Base-by-base conservation (phyloP, 1,140 invertebrate genomes). In the Drosophila prosaltans region DNA sequence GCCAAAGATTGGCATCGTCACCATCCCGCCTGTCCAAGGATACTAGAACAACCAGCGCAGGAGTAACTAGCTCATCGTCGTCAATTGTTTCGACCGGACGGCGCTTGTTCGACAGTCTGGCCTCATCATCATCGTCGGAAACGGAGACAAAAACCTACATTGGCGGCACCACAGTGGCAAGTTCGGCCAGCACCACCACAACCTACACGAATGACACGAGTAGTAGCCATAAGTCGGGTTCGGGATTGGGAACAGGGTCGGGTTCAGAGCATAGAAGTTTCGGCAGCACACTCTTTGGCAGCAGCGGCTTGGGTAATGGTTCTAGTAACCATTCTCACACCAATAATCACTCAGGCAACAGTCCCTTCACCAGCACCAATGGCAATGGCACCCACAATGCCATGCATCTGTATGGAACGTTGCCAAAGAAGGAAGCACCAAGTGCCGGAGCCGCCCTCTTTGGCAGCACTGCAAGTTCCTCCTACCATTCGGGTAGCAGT, bases 381-480 rank as follows among this genome's bases (percentile, higher is more conserved):
- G 81, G 83, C 61, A 85, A 77, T 28, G 81, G 69, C 39, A 80
- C 71, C 32, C 88, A 91, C 72, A 83, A 91, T 69, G 78, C 90
- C 59, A 90, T 91, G 85, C 73, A 92, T 57, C 63, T 92, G 45
- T 92, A 92, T 65, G 91, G 91, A 54, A 92, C 91, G 0, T 28
- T 92, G 67, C 91, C 91, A 26, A 92, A 92, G 75, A 92, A 90
- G 21, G 83, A 90, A 43, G 69, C 62, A n/a, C 32, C 48, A 16
- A 72, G 71, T 11, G 72, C 83, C 3, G 89, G 89, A 36, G 78
- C 86, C 26, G 72, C 74, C 3, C 63, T 90, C 16, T 90, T 90
- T 10, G 78, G 80, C 48, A 72, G 82, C 57, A 71, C 68, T 61
- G 61, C 69, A 54, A 67, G 80, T 65, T 78, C 86, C 57, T 79